phyloP scores from a whole-genome alignment of 2,113 vertebrate genomes.

The Serilophus lunatus region DNA sequence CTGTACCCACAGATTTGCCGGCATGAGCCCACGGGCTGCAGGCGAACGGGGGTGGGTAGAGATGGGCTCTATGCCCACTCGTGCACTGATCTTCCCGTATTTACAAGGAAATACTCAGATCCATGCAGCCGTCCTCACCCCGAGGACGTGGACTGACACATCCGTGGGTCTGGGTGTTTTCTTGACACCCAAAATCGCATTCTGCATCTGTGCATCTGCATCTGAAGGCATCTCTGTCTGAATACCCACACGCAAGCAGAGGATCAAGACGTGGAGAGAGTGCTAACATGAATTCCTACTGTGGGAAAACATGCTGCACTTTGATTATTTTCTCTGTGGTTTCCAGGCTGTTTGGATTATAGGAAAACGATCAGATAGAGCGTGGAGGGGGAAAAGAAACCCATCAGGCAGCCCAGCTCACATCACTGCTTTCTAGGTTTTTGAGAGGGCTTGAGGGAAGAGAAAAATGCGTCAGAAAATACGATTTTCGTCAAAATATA shows the following conservation, averaged over 20 bases:
- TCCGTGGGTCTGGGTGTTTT: not conserved
- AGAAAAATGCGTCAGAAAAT: not conserved
- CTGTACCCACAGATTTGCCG: not conserved
- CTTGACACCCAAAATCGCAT: not conserved
- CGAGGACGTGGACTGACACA: not conserved
- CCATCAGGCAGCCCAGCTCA: not conserved
- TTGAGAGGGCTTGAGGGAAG: not conserved
- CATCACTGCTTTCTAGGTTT: not conserved
- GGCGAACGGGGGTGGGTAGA: rapidly evolving
- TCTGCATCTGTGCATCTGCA: not conserved
- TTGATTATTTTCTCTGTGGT: constrained; percentile 59
- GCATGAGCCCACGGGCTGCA: not conserved
- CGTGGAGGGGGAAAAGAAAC: not conserved
- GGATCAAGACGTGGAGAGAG: constrained; percentile 28
- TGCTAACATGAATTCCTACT: constrained; percentile 57
- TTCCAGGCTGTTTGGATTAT: constrained; percentile 42
- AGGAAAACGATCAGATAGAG: not conserved
- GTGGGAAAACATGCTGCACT: constrained; percentile 51
- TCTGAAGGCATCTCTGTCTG: not conserved
- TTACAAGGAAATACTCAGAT: rapidly evolving
- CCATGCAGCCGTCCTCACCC: not conserved
- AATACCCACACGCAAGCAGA: not conserved
- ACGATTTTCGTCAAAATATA: not conserved
- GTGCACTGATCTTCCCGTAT: rapidly evolving
- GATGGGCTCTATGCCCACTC: rapidly evolving